Percentiles rank a stretch among this genome's conserved stretches.
Evolutionary conservation across 2,797 vertebrate species (phyloP).

Genomic region (Falco rusticolus): DNA sequence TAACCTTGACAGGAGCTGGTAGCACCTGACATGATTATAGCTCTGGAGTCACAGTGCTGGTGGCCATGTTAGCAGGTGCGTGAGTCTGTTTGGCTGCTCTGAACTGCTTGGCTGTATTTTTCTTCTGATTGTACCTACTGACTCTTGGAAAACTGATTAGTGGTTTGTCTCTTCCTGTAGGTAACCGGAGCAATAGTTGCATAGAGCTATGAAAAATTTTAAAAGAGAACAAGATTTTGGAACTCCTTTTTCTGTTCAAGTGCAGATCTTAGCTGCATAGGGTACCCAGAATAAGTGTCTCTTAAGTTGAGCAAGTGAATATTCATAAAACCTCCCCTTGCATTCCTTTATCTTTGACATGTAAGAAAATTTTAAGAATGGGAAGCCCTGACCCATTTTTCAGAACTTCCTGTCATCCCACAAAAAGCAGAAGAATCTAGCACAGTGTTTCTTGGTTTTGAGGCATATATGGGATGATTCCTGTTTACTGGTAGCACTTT

Average conservation of each 20-base stretch:
- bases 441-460: not conserved
- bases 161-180: not conserved
- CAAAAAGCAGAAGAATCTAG: slow-evolving; percentile 9
- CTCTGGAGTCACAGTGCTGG: not conserved
- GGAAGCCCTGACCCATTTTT: slow-evolving; percentile 9
- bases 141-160: not conserved
- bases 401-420: not conserved
- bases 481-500: not conserved
- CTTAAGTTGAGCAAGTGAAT: not conserved
- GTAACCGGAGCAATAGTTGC: not conserved
- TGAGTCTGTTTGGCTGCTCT: not conserved
- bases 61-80: not conserved
- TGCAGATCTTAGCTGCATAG: not conserved
- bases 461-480: not conserved
- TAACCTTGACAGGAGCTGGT: not conserved
- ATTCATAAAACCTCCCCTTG: not conserved
- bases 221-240: not conserved
- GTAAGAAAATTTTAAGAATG: not conserved
- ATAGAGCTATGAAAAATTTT: not conserved
- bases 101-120: not conserved
- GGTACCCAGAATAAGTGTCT: not conserved
- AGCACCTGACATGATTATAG: not conserved
- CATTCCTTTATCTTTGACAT: not conserved
- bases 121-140: not conserved
- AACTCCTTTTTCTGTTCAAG: not conserved